Percentiles rank a stretch among this genome's conserved stretches.
These are phyloP conservation scores for Dioctria linearis DNA, from an alignment of 2,888 invertebrate genomes.

Conservation along the genomic window DNA sequence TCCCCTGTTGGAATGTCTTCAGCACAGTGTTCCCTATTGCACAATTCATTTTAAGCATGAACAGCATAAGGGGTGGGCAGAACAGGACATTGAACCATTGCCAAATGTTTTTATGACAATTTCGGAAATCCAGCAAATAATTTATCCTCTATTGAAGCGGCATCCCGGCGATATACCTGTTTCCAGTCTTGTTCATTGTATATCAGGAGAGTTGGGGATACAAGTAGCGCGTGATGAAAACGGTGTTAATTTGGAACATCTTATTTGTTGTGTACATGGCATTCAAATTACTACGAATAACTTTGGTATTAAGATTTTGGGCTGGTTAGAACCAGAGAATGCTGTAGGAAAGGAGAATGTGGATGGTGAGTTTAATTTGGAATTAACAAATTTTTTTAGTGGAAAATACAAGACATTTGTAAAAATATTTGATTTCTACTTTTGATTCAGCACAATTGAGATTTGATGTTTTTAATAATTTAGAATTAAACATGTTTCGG, in stretches of 20 bases:
- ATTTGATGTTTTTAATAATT: too few species aligned
- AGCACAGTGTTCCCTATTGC: conserved; percentile 76
- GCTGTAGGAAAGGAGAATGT: conserved; percentile 57
- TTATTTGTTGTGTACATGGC: conserved; percentile 87
- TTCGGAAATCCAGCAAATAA: conserved; percentile 67
- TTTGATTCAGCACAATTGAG: too few species aligned
- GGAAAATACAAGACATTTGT: not conserved
- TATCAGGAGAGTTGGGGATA: conserved; percentile 67
- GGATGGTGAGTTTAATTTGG: conserved; percentile 44
- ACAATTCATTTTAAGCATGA: conserved; percentile 75
- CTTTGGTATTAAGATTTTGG: conserved; percentile 70
- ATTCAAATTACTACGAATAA: conserved; percentile 73
- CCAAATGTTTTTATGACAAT: conserved; percentile 73
- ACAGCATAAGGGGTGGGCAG: conserved; percentile 82
- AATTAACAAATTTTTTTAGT: not conserved
- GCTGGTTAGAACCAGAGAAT: conserved; percentile 66
- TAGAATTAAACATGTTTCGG: too few species aligned
- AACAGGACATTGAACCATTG: conserved; percentile 79
- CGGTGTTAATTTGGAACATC: conserved; percentile 91
- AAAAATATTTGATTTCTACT: not conserved
- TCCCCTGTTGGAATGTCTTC: conserved; percentile 71
- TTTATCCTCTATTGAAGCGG: conserved; percentile 67
- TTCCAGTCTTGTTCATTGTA: conserved; percentile 69
- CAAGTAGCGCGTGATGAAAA: conserved; percentile 70
- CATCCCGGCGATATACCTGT: conserved; percentile 70